Percentiles rank a stretch among this genome's conserved stretches.
phyloP scores from a whole-genome alignment of 2,888 invertebrate species.

The Synanthedon andrenaeformis region DNA sequence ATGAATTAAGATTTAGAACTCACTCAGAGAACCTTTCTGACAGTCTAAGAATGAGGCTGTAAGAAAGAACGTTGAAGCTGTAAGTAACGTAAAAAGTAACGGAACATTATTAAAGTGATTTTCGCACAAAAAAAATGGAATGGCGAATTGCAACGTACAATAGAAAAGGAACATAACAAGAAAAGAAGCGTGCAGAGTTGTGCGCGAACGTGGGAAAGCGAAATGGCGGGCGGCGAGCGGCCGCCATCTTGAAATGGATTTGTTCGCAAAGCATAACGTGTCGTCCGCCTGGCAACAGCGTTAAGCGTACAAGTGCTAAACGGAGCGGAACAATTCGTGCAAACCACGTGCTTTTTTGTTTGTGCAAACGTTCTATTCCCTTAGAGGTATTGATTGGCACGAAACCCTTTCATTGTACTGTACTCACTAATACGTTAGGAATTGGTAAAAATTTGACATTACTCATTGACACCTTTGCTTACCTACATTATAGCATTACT shows the following conservation, averaged over 20 bases:
- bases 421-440: background rate
- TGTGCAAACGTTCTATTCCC: slow-evolving; percentile 49
- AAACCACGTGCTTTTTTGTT: slow-evolving; percentile 61
- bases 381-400: slow-evolving; percentile 36
- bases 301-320: slow-evolving; percentile 41
- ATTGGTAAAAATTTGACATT: background rate
- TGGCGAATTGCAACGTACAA: slow-evolving; percentile 40
- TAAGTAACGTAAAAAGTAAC: background rate
- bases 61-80: background rate
- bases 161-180: slow-evolving; percentile 39
- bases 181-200: slow-evolving; percentile 46
- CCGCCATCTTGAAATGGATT: slow-evolving; percentile 62
- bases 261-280: slow-evolving; percentile 59
- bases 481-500: background rate
- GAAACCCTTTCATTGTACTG: slow-evolving; percentile 9
- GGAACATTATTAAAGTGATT: background rate
- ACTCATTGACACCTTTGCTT: no score
- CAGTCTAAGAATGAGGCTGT: slow-evolving; percentile 7
- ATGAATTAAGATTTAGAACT: no score
- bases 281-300: slow-evolving; percentile 64
- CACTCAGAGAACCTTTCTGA: no score
- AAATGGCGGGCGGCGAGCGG: slow-evolving; percentile 30
- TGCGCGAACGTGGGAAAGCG: background rate
- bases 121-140: slow-evolving; percentile 28
- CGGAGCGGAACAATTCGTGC: slow-evolving; percentile 60